A percentile compares a stretch with the other conserved stretches of the same genome.
phyloP scores from a whole-genome alignment of 2,888 invertebrate genomes.

The Rugalucina vietnamica region DNA sequence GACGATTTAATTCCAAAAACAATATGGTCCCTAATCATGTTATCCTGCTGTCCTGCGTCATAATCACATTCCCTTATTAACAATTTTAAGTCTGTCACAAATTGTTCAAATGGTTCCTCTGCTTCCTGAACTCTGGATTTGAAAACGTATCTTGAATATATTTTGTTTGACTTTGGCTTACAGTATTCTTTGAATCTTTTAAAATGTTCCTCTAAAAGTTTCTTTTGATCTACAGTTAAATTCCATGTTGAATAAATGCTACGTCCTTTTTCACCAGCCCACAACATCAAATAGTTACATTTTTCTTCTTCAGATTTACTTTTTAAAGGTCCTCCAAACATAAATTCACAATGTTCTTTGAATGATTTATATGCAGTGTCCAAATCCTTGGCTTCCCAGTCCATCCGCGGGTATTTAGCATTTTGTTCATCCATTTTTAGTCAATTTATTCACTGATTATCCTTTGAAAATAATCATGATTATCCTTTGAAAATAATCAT shows the following conservation, averaged over 20 bases:
- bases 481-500: too few relatives aligned
- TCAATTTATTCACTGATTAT: too few relatives aligned
- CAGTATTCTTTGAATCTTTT: not conserved
- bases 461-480: too few relatives aligned
- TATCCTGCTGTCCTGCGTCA: slow-evolving; percentile 18
- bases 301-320: slow-evolving; percentile 33
- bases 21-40: slow-evolving; percentile 42
- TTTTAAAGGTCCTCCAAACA: slow-evolving; percentile 46
- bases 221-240: slow-evolving; percentile 23
- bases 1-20: slow-evolving; percentile 37
- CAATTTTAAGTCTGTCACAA: not conserved
- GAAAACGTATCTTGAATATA: not conserved
- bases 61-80: slow-evolving; percentile 19
- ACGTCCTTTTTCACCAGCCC: slow-evolving; percentile 51
- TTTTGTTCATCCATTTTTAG: too few relatives aligned
- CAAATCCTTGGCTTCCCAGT: slow-evolving; percentile 4
- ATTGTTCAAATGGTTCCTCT: not conserved
- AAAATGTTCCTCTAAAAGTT: not conserved
- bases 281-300: slow-evolving; percentile 49
- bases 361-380: slow-evolving; percentile 5
- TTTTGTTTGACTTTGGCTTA: not conserved
- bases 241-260: slow-evolving; percentile 46
- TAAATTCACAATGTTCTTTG: slow-evolving; percentile 41
- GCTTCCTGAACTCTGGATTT: not conserved
- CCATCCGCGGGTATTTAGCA: slow-evolving; percentile 23